Conservation (phyloP, 1,140 invertebrate species). For the Acromyrmex heyeri region DNA sequence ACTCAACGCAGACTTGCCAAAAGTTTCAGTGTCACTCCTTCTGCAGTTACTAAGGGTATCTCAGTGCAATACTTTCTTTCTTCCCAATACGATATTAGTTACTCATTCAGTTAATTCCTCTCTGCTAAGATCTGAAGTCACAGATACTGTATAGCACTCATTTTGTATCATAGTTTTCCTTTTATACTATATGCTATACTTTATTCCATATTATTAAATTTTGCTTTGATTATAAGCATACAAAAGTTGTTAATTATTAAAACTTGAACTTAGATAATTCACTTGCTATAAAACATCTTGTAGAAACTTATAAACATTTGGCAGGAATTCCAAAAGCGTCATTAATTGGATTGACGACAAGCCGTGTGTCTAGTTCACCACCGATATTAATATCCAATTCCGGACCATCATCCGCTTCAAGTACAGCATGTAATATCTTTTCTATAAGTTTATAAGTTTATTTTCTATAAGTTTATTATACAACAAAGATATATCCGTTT, state of each 20-base stretch:
- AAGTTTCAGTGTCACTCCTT: conserved; percentile 94
- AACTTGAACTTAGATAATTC: not conserved
- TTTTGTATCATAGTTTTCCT: conserved; percentile 49
- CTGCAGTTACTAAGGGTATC: conserved; percentile 88
- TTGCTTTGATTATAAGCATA: not conserved
- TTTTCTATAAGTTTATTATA: conserved; percentile 58
- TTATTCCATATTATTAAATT: conserved; percentile 4
- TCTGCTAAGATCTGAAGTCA: conserved; percentile 17
- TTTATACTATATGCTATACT: not conserved
- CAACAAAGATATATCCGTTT: conserved; percentile 13
- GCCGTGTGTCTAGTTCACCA: conserved; percentile 89
- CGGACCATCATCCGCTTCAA: conserved; percentile 90
- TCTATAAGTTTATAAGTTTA: conserved; percentile 59
- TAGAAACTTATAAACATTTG: conserved; percentile 4
- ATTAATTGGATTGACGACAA: conserved; percentile 91
- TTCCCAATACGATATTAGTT: conserved; percentile 32
- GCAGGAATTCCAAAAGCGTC: conserved; percentile 93
- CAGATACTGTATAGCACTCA: conserved; percentile 26
- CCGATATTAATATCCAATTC: conserved; percentile 91
- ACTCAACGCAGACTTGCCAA: conserved; percentile 94
- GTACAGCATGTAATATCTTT: conserved; percentile 88
- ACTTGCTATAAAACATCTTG: not conserved
- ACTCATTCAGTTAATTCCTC: conserved; percentile 26
- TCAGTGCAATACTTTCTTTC: conserved; percentile 66
- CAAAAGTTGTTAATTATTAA: conserved; percentile 9